Conservation (phyloP, 2,888 invertebrate species). For the Pseudococcus longispinus region DNA sequence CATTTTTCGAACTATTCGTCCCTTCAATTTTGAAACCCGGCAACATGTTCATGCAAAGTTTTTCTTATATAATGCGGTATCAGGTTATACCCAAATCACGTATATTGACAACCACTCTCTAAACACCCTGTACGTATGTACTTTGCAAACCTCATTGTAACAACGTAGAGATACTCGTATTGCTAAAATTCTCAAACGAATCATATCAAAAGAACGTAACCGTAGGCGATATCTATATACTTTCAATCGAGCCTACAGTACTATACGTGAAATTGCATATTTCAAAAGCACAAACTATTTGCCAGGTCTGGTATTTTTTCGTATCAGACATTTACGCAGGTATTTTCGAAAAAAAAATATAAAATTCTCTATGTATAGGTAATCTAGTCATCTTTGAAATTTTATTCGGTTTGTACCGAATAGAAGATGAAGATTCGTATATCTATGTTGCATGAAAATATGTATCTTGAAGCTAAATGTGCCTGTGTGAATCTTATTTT, state of each 20-base stretch:
- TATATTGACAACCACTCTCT: no score
- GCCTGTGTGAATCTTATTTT: neutral
- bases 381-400: conserved; percentile 24
- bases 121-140: neutral
- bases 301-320: neutral
- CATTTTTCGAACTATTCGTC: neutral
- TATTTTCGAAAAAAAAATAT: neutral
- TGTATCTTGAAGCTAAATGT: neutral
- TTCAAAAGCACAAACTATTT: conserved; percentile 1
- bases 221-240: neutral
- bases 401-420: neutral
- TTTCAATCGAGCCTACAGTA: neutral
- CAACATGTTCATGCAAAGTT: no score
- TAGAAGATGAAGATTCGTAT: neutral
- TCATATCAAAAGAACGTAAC: neutral
- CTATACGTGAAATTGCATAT: neutral
- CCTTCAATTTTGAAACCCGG: no score
- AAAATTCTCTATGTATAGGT: neutral
- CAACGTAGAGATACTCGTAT: neutral
- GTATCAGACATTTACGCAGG: neutral
- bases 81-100: no score
- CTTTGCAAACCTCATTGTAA: neutral
- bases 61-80: no score
- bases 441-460: neutral
- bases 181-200: neutral